These are phyloP conservation scores for Masticophis lateralis DNA, from an alignment of 2,797 vertebrate species.

Conservation along the genomic window DNA sequence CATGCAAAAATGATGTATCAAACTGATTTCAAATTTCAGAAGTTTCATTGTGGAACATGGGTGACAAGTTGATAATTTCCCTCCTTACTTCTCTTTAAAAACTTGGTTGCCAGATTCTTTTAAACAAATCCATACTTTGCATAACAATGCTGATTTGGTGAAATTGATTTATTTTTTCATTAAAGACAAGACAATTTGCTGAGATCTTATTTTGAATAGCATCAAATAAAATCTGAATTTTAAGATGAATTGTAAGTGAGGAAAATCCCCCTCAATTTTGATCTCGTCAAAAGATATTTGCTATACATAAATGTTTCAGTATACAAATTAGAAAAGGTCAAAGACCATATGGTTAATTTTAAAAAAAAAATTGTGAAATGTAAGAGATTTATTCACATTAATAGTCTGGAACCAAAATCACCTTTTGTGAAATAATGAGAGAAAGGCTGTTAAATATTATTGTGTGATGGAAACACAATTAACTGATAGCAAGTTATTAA, in stretches of 20 bases:
- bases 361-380: conserved; percentile 29
- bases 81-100: not conserved
- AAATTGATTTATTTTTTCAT: not conserved
- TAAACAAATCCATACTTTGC: not conserved
- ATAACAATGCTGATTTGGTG: not conserved
- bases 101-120: not conserved
- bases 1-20: not conserved
- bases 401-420: conserved; percentile 27
- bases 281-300: not conserved
- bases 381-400: conserved; percentile 39
- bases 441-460: conserved; percentile 43
- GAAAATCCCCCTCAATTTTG: not conserved
- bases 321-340: not conserved
- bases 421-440: conserved; percentile 44
- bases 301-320: not conserved
- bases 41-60: not conserved
- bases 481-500: conserved; percentile 59
- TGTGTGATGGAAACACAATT: conserved; percentile 56
- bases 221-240: not conserved
- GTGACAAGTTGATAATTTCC: not conserved
- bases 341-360: conserved; percentile 3
- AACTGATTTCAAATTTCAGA: not conserved
- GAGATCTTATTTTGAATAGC: not conserved
- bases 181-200: not conserved
- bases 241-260: not conserved